Percentiles rank a stretch among this genome's conserved stretches.
Evolutionary conservation across 2,797 vertebrate species (phyloP).

Genomic region (Hyperoplus lanceolatus): DNA sequence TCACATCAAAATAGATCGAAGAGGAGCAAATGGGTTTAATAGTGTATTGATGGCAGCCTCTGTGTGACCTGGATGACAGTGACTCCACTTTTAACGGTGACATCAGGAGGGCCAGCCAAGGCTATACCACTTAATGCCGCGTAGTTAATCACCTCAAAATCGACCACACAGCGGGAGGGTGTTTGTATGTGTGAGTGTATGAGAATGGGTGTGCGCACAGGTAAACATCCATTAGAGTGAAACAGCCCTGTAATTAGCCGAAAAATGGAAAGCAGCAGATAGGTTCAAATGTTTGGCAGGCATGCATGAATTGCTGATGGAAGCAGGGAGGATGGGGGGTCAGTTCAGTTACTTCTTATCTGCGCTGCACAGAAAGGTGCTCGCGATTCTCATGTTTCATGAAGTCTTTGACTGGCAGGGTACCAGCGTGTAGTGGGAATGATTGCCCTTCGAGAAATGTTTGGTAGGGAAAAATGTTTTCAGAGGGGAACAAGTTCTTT

Average conservation of each 20-base stretch:
- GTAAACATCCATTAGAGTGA: conserved; percentile 52
- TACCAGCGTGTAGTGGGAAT: conserved; percentile 10
- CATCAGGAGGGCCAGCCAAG: conserved; percentile 32
- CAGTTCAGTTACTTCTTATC: conserved; percentile 64
- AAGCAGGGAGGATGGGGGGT: conserved; percentile 52
- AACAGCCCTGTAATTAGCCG: conserved; percentile 66
- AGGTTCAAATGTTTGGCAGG: conserved; percentile 69
- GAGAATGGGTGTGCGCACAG: conserved; percentile 18
- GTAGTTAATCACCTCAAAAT: conserved; percentile 57
- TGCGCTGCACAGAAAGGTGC: conserved; percentile 37
- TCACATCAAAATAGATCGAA: conserved; percentile 44
- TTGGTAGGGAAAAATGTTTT: conserved; percentile 27
- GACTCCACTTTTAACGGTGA: conserved; percentile 48
- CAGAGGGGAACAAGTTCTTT: conserved; percentile 17
- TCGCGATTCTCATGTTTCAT: conserved; percentile 52
- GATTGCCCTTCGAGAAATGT: conserved; percentile 30
- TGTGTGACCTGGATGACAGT: conserved; percentile 17
- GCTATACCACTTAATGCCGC: conserved; percentile 47
- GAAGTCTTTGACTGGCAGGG: conserved; percentile 36
- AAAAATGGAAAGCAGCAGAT: conserved; percentile 57
- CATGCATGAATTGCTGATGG: conserved; percentile 70
- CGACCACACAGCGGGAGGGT: not conserved
- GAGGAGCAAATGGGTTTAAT: conserved; percentile 50
- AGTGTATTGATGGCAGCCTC: conserved; percentile 46
- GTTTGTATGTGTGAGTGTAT: conserved; percentile 20